A percentile compares a stretch with the other conserved stretches of the same genome.
These are phyloP conservation scores for Dorcus hopei DNA, from an alignment of 2,888 invertebrate species.

Conservation along the genomic window DNA sequence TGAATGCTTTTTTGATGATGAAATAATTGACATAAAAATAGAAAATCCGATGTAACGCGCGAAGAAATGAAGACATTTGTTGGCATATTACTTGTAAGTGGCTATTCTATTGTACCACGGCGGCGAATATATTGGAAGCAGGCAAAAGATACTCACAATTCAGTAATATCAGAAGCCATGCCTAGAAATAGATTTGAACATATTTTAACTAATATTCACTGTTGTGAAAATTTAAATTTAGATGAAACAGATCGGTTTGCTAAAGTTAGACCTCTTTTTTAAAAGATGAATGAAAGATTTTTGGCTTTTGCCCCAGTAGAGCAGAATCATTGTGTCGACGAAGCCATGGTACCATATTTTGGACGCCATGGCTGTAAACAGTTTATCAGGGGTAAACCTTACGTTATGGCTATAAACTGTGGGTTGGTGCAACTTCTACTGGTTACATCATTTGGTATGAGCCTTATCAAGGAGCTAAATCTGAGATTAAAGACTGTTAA, in stretches of 20 bases:
- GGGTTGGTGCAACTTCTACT: conserved; percentile 29
- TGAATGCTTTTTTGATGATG: conserved; percentile 17
- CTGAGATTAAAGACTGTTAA: conserved; percentile 16
- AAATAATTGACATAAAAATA: conserved; percentile 15
- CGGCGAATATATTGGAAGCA: conserved; percentile 29
- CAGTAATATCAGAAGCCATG: conserved; percentile 26
- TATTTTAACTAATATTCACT: conserved; percentile 29
- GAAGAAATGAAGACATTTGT: conserved; percentile 19
- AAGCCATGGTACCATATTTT: conserved; percentile 36
- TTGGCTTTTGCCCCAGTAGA: conserved; percentile 25
- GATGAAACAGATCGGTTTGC: conserved; percentile 26
- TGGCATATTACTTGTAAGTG: conserved; percentile 29
- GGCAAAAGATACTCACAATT: conserved; percentile 24
- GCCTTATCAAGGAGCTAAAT: conserved; percentile 31
- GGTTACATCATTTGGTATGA: conserved; percentile 34
- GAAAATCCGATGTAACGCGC: conserved; percentile 7
- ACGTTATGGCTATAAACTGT: conserved; percentile 32
- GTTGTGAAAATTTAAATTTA: conserved; percentile 29
- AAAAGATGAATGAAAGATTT: conserved; percentile 26
- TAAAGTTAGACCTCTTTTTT: conserved; percentile 30
- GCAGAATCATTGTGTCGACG: background rate
- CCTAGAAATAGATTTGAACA: conserved; percentile 32
- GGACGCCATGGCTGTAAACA: conserved; percentile 37
- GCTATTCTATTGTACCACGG: conserved; percentile 27
- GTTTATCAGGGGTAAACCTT: conserved; percentile 35